Conservation (phyloP, 37 sponge, comb jelly and placozoan genomes). For the Halichondria panicea region DNA sequence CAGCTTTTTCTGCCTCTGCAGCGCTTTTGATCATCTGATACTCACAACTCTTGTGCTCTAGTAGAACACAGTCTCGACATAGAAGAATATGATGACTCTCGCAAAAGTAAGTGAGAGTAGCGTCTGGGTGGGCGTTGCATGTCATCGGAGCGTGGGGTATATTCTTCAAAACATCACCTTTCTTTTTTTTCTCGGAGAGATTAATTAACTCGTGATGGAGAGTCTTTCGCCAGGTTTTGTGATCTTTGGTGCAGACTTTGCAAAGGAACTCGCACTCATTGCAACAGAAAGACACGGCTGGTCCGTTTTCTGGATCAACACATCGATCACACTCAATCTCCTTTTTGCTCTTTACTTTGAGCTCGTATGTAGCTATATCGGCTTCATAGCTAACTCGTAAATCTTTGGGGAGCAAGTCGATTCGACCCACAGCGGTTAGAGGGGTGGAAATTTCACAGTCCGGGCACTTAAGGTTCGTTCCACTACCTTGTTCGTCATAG, state of each 20-base stretch:
- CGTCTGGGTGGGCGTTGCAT: conserved; percentile 10
- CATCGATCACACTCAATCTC: conserved; percentile 40
- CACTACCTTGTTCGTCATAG: too few species aligned
- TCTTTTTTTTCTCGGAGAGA: neutral
- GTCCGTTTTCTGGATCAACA: conserved; percentile 4
- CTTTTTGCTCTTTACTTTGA: too few species aligned
- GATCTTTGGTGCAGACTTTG: conserved; percentile 26
- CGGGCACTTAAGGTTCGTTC: too few species aligned
- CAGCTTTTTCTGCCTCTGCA: conserved; percentile 13
- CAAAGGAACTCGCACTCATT: conserved; percentile 48
- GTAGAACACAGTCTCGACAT: conserved; percentile 33
- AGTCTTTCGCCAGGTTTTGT: conserved; percentile 15
- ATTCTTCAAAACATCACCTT: neutral
- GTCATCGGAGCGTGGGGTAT: conserved; percentile 4
- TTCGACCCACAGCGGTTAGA: too few species aligned
- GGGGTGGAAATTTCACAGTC: too few species aligned
- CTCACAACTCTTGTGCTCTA: conserved; percentile 15
- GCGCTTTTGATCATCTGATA: conserved; percentile 12
- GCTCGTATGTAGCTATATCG: too few species aligned
- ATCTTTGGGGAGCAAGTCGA: too few species aligned
- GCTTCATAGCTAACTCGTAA: too few species aligned
- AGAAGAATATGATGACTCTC: conserved; percentile 9
- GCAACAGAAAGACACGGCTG: conserved; percentile 42
- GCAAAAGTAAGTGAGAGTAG: conserved; percentile 25
- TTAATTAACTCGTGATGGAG: conserved; percentile 22